phyloP scores from a whole-genome alignment of 1,140 invertebrate genomes.

The Atta colombica region DNA sequence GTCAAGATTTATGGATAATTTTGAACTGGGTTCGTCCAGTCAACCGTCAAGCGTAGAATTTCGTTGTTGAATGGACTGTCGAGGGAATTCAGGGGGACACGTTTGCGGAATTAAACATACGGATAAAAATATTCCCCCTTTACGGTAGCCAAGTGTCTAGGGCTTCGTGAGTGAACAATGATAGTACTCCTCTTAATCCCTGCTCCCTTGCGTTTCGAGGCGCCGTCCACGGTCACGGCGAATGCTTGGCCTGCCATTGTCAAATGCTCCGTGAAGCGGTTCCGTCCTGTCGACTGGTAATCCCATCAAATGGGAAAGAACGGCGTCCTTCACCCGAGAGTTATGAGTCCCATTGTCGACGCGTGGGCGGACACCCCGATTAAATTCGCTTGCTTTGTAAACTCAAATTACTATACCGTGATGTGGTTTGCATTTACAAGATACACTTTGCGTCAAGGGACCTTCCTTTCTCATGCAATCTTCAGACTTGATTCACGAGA shows the following conservation, averaged over 20 bases:
- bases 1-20: slow-evolving; percentile 57
- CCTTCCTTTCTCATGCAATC: neutral
- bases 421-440: slow-evolving; percentile 37
- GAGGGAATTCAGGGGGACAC: slow-evolving; percentile 27
- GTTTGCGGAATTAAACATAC: slow-evolving; percentile 51
- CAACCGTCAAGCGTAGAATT: slow-evolving; percentile 30
- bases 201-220: neutral
- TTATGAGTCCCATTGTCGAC: slow-evolving; percentile 53
- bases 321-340: slow-evolving; percentile 38
- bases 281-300: slow-evolving; percentile 35
- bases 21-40: slow-evolving; percentile 11
- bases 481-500: neutral
- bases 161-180: slow-evolving; percentile 31
- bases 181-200: slow-evolving; percentile 25
- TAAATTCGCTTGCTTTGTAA: slow-evolving; percentile 56
- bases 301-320: slow-evolving; percentile 58
- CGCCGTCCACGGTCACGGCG: neutral
- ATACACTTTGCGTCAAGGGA: neutral
- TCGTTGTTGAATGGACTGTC: slow-evolving; percentile 37
- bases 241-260: neutral
- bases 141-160: slow-evolving; percentile 9
- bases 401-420: slow-evolving; percentile 39
- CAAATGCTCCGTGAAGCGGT: slow-evolving; percentile 1
- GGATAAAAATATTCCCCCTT: slow-evolving; percentile 34
- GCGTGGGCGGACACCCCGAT: slow-evolving; percentile 45